Base-by-base conservation (phyloP, 2,113 vertebrate species). In the Eulacestoma nigropectus region DNA sequence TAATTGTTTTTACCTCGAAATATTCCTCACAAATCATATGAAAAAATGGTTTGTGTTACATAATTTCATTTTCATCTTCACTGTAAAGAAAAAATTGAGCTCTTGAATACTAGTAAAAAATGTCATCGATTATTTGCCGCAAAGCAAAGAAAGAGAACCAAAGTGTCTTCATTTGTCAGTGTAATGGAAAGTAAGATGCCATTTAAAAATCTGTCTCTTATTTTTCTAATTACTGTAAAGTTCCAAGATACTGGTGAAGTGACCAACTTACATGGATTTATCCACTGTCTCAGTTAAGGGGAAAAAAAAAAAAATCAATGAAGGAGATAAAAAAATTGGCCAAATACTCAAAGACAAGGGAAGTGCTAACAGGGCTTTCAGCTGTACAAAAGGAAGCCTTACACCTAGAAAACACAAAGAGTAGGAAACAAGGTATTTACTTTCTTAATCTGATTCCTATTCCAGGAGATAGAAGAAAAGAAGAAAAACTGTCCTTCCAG, bases 391-490 rank as follows among this genome's bases (percentile, higher is more conserved):
- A 83, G 37, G 47, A 74, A 87, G 32, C 29, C 47, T 59, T 23
- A 41, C 25, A 76, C 26, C 30, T 32, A 52, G 19, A 44, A 86
- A 93, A 56, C 3, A 69, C 6, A 39, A 18, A 27, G 21, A 77
- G 14, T 1, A 59, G 39, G 18, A 37, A 89, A 68, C 22, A 52
- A 64, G 27, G 32, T 6, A 41, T 42, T 87, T 37, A 26, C n/a
- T 72, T 65, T 7, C 65, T 52, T 55, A 52, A 59, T 29, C 46
- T 1, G 1, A 76, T 49, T 87, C 26, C n/a, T 83, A 7, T 14
- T 84, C 22, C 30, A 50, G 29, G 10, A 81, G 16, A 30, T 6
- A 57, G 0, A 3, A 57, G 0, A 3, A 60, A 67, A 63, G 68
- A 78, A 87, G 62, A 72, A 87, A 86, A 57, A 44, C 27, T 44